These are phyloP conservation scores for Protaetia brevitarsis DNA, from an alignment of 1,140 invertebrate genomes.

Conservation along the genomic window DNA sequence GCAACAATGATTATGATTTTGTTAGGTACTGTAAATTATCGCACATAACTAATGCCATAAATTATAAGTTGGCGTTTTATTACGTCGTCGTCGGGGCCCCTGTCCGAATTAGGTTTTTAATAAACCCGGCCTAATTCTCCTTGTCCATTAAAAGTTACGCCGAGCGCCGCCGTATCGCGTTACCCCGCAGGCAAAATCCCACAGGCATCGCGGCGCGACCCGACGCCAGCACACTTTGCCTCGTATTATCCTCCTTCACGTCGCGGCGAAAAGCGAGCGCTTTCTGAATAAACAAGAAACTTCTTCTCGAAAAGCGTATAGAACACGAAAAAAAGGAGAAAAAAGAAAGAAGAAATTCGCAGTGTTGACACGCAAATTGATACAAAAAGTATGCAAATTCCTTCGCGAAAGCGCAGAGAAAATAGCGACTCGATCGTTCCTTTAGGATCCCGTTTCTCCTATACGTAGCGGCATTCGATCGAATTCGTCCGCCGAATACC, in stretches of 20 bases:
- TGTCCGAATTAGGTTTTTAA: conserved; percentile 12
- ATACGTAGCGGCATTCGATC: not conserved
- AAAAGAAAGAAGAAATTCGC: not conserved
- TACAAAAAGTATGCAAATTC: conserved; percentile 18
- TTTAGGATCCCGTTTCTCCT: not conserved
- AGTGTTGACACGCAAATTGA: conserved; percentile 16
- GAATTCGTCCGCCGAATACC: conserved; percentile 5
- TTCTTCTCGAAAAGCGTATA: not conserved
- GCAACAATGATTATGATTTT: not conserved
- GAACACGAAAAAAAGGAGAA: not conserved
- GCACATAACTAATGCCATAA: conserved; percentile 13
- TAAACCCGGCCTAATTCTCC: conserved; percentile 1
- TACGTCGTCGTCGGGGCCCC: conserved; percentile 2
- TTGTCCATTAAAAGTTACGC: not conserved
- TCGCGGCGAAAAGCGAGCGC: not conserved
- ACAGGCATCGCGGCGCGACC: not conserved
- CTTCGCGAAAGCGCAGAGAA: not conserved
- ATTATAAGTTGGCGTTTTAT: conserved; percentile 4
- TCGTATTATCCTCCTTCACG: not conserved
- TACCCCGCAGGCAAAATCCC: too few relatives aligned
- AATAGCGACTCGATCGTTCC: not conserved
- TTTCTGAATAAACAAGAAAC: not conserved
- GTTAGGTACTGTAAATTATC: not conserved
- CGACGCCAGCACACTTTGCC: not conserved
- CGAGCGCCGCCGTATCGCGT: too few relatives aligned